phyloP scores from a whole-genome alignment of 1,140 invertebrate genomes.

The Drosophila sturtevanti region DNA sequence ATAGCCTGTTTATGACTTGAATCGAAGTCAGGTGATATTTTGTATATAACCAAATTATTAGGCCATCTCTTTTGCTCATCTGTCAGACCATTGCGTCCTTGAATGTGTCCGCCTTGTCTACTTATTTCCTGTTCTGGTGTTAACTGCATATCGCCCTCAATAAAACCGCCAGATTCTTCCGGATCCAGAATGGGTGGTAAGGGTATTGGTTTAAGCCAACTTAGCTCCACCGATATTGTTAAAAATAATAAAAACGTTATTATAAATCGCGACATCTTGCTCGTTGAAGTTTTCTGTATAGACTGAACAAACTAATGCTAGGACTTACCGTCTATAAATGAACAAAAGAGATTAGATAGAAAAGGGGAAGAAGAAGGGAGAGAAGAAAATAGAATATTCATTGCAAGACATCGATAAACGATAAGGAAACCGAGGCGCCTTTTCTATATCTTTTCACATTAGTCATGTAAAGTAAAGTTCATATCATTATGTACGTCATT shows the following conservation, averaged over 20 bases:
- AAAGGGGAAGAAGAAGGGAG: slow-evolving; percentile 16
- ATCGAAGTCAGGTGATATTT: slow-evolving; percentile 83
- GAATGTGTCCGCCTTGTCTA: slow-evolving; percentile 31
- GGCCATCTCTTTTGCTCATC: slow-evolving; percentile 86
- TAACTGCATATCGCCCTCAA: slow-evolving; percentile 84
- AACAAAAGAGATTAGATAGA: slow-evolving; percentile 38
- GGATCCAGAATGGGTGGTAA: slow-evolving; percentile 42
- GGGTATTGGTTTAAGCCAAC: slow-evolving; percentile 20
- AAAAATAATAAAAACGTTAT: slow-evolving; percentile 36
- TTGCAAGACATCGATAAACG: background rate
- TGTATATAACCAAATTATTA: slow-evolving; percentile 85
- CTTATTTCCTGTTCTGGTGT: slow-evolving; percentile 72
- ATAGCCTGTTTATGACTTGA: slow-evolving; percentile 53
- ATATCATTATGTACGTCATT: slow-evolving; percentile 30
- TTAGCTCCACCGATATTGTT: slow-evolving; percentile 2
- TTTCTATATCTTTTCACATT: slow-evolving; percentile 2
- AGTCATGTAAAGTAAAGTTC: slow-evolving; percentile 47
- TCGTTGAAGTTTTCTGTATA: slow-evolving; percentile 28
- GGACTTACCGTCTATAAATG: slow-evolving; percentile 30
- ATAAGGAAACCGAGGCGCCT: background rate
- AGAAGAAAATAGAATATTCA: background rate
- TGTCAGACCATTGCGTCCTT: slow-evolving; percentile 84
- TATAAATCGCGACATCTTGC: slow-evolving; percentile 44
- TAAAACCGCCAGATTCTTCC: slow-evolving; percentile 57
- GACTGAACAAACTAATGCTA: slow-evolving; percentile 34